Percentiles rank a stretch among this genome's conserved stretches.
Evolutionary conservation across 2,888 invertebrate species (phyloP).

Genomic region (Cosmia pyralina): DNA sequence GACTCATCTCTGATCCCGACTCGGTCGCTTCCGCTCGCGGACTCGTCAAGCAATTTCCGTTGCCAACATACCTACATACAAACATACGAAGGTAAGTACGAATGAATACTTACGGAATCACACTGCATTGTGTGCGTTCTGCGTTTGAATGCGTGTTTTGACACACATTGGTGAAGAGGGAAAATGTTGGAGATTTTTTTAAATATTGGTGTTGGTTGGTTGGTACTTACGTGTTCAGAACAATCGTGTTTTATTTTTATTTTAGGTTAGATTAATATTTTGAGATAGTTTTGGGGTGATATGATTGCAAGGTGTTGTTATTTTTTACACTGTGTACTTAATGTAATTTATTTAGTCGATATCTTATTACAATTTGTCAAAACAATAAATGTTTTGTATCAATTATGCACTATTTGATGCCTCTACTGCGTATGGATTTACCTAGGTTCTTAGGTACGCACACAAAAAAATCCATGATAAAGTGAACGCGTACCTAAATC

Average conservation of each 20-base stretch:
- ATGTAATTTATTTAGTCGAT: neutral
- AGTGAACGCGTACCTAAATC: neutral
- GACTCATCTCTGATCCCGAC: slow-evolving; percentile 64
- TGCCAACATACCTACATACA: slow-evolving; percentile 28
- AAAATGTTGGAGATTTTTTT: neutral
- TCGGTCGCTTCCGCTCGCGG: slow-evolving; percentile 72
- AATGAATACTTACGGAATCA: slow-evolving; percentile 14
- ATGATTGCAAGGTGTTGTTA: too few species aligned
- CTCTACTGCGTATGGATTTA: neutral
- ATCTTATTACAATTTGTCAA: neutral
- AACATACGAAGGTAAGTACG: slow-evolving; percentile 38
- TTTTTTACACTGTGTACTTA: too few species aligned
- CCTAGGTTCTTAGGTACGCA: neutral
- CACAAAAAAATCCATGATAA: neutral
- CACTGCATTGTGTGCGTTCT: slow-evolving; percentile 4
- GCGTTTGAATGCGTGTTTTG: slow-evolving; percentile 19
- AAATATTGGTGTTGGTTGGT: neutral
- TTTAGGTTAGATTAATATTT: slow-evolving; percentile 1
- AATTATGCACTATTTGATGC: neutral
- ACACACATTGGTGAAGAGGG: neutral
- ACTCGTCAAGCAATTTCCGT: slow-evolving; percentile 80
- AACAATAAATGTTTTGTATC: neutral
- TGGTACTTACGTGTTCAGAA: too few species aligned
- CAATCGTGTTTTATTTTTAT: slow-evolving; percentile 17
- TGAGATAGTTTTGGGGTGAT: too few species aligned